phyloP scores from a whole-genome alignment of 2,113 vertebrate genomes.

The Tupaia tana region DNA sequence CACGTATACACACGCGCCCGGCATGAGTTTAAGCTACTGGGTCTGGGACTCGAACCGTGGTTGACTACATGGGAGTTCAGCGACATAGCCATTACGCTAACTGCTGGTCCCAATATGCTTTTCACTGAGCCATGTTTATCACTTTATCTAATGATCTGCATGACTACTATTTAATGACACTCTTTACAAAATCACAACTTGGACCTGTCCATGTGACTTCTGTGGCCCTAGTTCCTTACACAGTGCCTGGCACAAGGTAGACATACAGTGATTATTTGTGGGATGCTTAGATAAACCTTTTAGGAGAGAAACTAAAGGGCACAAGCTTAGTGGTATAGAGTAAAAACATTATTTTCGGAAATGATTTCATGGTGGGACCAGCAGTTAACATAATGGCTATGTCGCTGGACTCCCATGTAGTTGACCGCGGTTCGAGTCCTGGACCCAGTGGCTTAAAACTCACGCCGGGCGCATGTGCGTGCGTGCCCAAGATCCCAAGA shows the following conservation, averaged over 20 bases:
- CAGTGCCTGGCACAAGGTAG: background rate
- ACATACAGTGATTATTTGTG: background rate
- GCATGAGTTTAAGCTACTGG: too few species aligned
- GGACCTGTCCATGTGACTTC: background rate
- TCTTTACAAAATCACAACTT: background rate
- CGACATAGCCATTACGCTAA: too few species aligned
- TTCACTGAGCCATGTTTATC: background rate
- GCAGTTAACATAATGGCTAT: too few species aligned
- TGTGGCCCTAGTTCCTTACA: background rate
- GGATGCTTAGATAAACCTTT: background rate
- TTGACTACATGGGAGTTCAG: too few species aligned
- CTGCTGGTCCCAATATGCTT: background rate
- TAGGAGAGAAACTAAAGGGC: background rate
- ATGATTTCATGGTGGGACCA: background rate
- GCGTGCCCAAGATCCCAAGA: too few species aligned
- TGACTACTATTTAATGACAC: background rate
- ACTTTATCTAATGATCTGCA: background rate
- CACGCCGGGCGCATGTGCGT: too few species aligned
- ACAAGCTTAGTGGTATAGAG: background rate
- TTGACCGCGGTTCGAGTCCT: too few species aligned
- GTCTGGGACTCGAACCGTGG: too few species aligned
- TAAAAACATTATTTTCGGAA: constrained; percentile 1
- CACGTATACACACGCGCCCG: too few species aligned
- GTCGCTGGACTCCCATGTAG: too few species aligned
- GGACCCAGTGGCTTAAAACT: too few species aligned